Conservation (phyloP, 2,888 invertebrate species). For the Tanytarsus gracilentus region DNA sequence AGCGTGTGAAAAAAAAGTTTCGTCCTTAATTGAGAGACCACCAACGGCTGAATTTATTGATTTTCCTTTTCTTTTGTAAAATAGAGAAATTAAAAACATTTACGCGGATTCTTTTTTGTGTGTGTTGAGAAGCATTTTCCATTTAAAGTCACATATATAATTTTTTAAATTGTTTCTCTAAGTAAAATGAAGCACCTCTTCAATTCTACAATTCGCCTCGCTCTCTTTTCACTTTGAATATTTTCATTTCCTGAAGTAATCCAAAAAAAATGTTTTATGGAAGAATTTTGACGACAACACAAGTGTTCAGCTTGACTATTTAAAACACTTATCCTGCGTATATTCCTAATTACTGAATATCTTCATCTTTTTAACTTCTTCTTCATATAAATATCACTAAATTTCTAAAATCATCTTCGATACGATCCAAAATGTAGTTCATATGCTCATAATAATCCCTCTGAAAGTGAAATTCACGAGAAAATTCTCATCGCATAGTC, state of each 20-base stretch:
- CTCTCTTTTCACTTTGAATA: neutral
- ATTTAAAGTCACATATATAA: constrained; percentile 5
- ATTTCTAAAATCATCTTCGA: constrained; percentile 8
- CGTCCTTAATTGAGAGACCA: no score
- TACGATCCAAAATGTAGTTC: no score
- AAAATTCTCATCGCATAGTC: no score
- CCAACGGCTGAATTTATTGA: no score
- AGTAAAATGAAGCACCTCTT: constrained; percentile 2
- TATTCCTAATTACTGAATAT: constrained; percentile 25
- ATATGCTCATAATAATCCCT: no score
- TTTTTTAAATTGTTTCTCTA: neutral
- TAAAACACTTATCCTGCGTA: constrained; percentile 15
- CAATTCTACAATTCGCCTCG: neutral
- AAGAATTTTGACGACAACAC: constrained; percentile 13
- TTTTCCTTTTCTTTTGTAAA: no score
- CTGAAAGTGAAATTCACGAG: no score
- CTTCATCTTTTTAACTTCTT: no score
- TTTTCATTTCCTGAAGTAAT: neutral
- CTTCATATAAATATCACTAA: constrained; percentile 25
- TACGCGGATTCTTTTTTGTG: no score
- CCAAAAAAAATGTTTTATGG: constrained; percentile 1
- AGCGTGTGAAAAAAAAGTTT: no score
- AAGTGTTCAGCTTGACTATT: no score
- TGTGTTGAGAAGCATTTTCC: constrained; percentile 8
- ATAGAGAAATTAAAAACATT: no score